Conservation (phyloP, 2,888 invertebrate species). For the Hipparchia semele region DNA sequence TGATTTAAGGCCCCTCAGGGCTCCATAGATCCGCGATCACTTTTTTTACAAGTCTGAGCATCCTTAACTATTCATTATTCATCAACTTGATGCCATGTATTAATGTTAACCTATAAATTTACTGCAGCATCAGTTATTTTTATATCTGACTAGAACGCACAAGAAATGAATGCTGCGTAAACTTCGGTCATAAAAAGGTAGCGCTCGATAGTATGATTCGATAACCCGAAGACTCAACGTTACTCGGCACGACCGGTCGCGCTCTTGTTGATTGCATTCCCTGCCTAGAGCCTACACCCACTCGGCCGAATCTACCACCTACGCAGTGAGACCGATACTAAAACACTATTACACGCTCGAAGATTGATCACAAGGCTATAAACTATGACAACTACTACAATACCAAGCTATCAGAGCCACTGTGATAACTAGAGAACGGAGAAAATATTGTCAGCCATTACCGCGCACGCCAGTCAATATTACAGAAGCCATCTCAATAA, state of each 20-base stretch:
- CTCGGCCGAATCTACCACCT: slow-evolving; percentile 60
- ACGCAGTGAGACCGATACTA: slow-evolving; percentile 55
- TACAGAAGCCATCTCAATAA: slow-evolving; percentile 77
- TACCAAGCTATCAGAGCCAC: slow-evolving; percentile 38
- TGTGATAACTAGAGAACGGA: slow-evolving; percentile 56
- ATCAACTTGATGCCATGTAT: neutral
- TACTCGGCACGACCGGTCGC: slow-evolving; percentile 49
- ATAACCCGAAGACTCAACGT: slow-evolving; percentile 42
- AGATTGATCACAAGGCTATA: slow-evolving; percentile 33
- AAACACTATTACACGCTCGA: slow-evolving; percentile 41
- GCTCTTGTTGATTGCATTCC: slow-evolving; percentile 61
- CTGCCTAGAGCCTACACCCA: slow-evolving; percentile 60
- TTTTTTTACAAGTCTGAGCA: neutral
- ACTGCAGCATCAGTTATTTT: neutral
- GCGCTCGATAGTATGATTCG: slow-evolving; percentile 43
- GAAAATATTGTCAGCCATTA: slow-evolving; percentile 80
- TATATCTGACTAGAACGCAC: neutral
- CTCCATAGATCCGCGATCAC: slow-evolving; percentile 44
- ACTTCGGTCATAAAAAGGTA: slow-evolving; percentile 28
- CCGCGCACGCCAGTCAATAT: slow-evolving; percentile 81
- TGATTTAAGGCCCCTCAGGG: slow-evolving; percentile 52
- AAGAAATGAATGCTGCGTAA: slow-evolving; percentile 9
- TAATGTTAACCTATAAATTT: neutral
- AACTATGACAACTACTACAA: slow-evolving; percentile 12
- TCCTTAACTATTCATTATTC: neutral